Base-by-base conservation (phyloP, 2,797 vertebrate genomes). In the Chaenodraco wilsoni region DNA sequence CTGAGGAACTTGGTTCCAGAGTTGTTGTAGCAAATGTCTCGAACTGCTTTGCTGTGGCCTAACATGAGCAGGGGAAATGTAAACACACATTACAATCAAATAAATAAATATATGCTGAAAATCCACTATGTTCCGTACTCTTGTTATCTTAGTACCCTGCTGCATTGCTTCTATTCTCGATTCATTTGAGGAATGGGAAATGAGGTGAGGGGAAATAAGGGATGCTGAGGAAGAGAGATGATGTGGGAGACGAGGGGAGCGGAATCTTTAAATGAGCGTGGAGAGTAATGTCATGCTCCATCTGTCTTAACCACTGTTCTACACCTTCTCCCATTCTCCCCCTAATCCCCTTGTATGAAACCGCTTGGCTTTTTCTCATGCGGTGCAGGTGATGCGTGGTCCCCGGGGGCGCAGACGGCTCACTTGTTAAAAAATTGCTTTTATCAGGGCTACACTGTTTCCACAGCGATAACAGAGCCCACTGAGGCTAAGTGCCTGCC, bases 21-120 rank as follows among this genome's bases (percentile, higher is more conserved):
- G 80, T 98, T 98, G 84, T 98, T 99, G 85, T 95, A 99, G 89
- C 97, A 99, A 88, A 99, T 96, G 87, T 99, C 98, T 86, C 98
- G 91, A 76, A 99, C 98, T 15, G 98, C 98, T 94, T 99, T 99
- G 91, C 97, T 96, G 87, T 99, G 98, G 58, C 98, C 98, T 99
- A 65, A 63, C 33, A 69, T 41, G 78, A 23, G 79, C 69, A 50
- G 31, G 48, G 5, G 33, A 66, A 48, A 56, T 16, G 3, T n/a
- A 51, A 33, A 81, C 23, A 70, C 5, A 66, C 49, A 65, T 61
- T 46, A 87, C 19, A 63, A 55, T 55, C 16, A 74, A 54, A 65
- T 19, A 71, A 31, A 76, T 4, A 65, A 46, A 65, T n/a, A 55
- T 4, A 37, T 0, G 6, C 7, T 2, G 17, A 72, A 55, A 74